Percentiles rank a stretch among this genome's conserved stretches.
phyloP scores from a whole-genome alignment of 2,888 invertebrate species.

The Strigamia maritima region DNA sequence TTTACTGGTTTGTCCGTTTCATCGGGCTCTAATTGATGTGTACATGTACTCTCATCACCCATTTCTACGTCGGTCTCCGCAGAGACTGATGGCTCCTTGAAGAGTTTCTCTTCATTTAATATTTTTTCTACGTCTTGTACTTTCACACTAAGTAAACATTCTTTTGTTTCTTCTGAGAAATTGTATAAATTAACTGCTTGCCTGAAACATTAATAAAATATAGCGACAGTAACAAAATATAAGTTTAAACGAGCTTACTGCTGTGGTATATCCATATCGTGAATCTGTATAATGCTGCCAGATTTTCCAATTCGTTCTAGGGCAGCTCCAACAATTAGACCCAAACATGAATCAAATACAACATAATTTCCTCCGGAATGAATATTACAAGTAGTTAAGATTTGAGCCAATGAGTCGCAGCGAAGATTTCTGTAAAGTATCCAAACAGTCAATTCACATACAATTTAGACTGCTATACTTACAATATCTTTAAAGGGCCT shows the following conservation, averaged over 20 bases:
- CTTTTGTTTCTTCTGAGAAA: slow-evolving; percentile 66
- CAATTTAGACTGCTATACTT: too few species aligned
- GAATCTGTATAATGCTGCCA: slow-evolving; percentile 69
- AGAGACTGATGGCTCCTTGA: not conserved
- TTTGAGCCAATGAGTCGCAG: slow-evolving; percentile 82
- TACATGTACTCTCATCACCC: slow-evolving; percentile 40
- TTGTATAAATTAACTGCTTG: slow-evolving; percentile 77
- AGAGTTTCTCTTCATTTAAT: not conserved
- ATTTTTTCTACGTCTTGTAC: slow-evolving; percentile 59
- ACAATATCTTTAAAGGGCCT: slow-evolving; percentile 61
- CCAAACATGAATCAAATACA: slow-evolving; percentile 83
- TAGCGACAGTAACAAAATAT: slow-evolving; percentile 25
- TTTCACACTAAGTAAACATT: slow-evolving; percentile 71
- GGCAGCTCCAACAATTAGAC: slow-evolving; percentile 76
- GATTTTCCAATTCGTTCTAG: slow-evolving; percentile 66
- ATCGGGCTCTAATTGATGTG: not conserved
- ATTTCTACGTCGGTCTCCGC: slow-evolving; percentile 39
- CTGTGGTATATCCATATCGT: slow-evolving; percentile 76
- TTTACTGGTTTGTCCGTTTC: not conserved
- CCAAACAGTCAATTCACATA: too few species aligned
- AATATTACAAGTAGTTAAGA: slow-evolving; percentile 76
- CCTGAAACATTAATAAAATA: slow-evolving; percentile 45
- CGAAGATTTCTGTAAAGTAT: slow-evolving; percentile 63
- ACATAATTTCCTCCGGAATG: slow-evolving; percentile 69
- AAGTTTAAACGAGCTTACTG: slow-evolving; percentile 50